Percentiles rank a stretch among this genome's conserved stretches.
phyloP scores from a whole-genome alignment of 2,888 invertebrate genomes.

The Callyntrura sp. region DNA sequence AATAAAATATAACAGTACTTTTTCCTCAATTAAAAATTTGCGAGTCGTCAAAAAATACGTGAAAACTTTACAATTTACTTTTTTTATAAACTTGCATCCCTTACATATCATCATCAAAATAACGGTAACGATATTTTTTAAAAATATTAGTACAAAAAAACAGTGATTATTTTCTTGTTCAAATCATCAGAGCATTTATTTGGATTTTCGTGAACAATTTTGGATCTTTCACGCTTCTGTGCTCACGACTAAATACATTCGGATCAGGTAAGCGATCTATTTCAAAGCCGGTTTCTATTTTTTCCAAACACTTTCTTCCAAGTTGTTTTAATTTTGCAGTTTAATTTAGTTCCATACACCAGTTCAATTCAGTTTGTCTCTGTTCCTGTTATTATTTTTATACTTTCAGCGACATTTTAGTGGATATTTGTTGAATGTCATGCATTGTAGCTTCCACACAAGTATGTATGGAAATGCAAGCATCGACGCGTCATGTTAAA shows the following conservation, averaged over 20 bases:
- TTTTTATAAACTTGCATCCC: no score
- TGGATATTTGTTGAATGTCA: background rate
- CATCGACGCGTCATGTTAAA: background rate
- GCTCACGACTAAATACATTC: background rate
- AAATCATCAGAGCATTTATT: slow-evolving; percentile 59
- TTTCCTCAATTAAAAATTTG: no score
- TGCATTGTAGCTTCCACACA: background rate
- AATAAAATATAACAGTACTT: no score
- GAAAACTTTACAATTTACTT: background rate
- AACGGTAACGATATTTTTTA: background rate
- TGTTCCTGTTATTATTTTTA: slow-evolving; percentile 34
- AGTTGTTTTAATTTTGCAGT: no score
- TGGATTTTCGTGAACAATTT: slow-evolving; percentile 45
- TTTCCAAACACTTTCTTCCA: background rate
- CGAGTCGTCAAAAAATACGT: no score
- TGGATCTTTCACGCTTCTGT: slow-evolving; percentile 17
- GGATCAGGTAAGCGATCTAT: slow-evolving; percentile 21
- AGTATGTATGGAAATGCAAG: background rate
- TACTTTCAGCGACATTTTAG: background rate
- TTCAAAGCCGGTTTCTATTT: background rate
- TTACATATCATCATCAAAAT: background rate
- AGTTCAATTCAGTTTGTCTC: slow-evolving; percentile 45
- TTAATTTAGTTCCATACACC: background rate
- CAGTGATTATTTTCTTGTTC: slow-evolving; percentile 55
- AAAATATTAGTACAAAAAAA: slow-evolving; percentile 15